Conservation (phyloP, 2,797 vertebrate genomes). For the Lacerta agilis region DNA sequence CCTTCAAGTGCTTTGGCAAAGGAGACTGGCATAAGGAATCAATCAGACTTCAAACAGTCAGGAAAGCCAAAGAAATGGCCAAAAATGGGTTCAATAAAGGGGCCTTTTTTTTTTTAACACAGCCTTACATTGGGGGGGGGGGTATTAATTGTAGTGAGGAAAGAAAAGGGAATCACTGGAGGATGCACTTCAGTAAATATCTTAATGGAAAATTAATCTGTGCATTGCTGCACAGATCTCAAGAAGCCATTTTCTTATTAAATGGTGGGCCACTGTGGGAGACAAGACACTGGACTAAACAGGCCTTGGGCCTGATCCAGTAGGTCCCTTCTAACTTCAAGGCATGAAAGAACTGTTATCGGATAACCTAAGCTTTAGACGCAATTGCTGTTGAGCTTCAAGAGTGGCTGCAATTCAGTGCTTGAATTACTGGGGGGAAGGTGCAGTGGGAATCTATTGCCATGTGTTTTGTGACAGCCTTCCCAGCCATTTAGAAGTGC, state of each 20-base stretch:
- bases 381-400: too few species aligned
- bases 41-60: conserved; percentile 57
- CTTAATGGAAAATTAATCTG: conserved; percentile 13
- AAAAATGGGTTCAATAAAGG: conserved; percentile 50
- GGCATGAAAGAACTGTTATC: not conserved
- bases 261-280: too few species aligned
- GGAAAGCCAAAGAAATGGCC: conserved; percentile 57
- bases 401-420: not conserved
- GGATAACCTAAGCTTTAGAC: not conserved
- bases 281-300: too few species aligned
- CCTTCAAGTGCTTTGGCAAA: conserved; percentile 47
- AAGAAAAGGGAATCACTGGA: conserved; percentile 1
- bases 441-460: too few species aligned
- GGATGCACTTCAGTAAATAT: conserved; percentile 41
- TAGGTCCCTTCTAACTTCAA: not conserved
- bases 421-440: not conserved
- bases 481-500: not conserved
- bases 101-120: conserved; percentile 21
- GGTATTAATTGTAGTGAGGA: not conserved
- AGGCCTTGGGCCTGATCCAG: not conserved
- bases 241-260: too few species aligned
- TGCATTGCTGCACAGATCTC: not conserved
- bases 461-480: not conserved
- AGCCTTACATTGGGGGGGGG: conserved; percentile 32
- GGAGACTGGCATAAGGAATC: conserved; percentile 51